Conservation (phyloP, 1,140 invertebrate genomes). For the Chironomus striatipennis region DNA sequence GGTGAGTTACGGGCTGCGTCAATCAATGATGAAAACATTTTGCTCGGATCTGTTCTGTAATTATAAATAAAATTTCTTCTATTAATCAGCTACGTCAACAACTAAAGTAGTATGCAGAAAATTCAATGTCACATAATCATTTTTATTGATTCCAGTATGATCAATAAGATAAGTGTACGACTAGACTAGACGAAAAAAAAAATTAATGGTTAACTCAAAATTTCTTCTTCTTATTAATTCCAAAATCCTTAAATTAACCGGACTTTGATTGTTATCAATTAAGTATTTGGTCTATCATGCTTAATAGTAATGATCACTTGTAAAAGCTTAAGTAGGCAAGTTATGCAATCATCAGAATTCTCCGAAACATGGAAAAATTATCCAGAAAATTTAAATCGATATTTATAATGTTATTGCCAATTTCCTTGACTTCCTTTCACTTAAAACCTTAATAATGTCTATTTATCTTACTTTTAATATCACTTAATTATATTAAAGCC, state of each 20-base stretch:
- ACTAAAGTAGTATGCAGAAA: too few species aligned
- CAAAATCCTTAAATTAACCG: too few species aligned
- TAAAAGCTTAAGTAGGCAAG: background rate
- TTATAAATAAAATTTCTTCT: background rate
- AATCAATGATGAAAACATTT: conserved; percentile 62
- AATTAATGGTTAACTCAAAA: background rate
- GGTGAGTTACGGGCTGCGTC: conserved; percentile 65
- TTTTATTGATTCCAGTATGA: background rate
- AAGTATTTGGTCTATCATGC: too few species aligned
- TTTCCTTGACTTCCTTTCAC: background rate
- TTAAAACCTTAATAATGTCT: background rate
- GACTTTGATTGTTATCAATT: too few species aligned
- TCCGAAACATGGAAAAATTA: background rate
- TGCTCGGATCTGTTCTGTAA: conserved; percentile 21
- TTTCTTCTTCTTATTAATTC: too few species aligned
- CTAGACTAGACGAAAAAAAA: background rate
- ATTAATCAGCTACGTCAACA: too few species aligned
- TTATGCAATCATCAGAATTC: background rate
- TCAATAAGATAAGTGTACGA: background rate
- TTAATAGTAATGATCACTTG: too few species aligned
- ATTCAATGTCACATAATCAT: too few species aligned
- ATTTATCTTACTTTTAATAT: background rate
- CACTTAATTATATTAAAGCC: background rate
- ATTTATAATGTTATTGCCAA: too few species aligned
- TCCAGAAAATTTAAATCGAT: background rate